These are phyloP conservation scores for Callithrix jacchus DNA, from an alignment of 2,113 vertebrate genomes.

Conservation along the genomic window DNA sequence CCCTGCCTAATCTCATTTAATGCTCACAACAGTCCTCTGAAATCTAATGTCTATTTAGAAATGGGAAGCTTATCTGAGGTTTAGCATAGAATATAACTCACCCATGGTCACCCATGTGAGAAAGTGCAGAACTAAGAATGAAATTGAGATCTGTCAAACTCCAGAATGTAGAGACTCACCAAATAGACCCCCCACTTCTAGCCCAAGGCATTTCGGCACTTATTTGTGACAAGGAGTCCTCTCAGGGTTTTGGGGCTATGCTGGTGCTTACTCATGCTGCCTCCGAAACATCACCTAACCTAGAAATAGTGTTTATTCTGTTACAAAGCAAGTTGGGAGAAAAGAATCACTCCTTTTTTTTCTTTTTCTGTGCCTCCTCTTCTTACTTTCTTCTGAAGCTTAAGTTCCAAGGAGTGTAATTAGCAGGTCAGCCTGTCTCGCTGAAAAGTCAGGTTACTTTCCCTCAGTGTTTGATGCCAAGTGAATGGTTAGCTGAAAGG, in stretches of 20 bases:
- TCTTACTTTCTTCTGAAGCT: constrained; percentile 56
- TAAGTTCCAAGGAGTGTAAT: constrained; percentile 76
- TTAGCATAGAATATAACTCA: not conserved
- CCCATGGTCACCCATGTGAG: not conserved
- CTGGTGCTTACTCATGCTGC: not conserved
- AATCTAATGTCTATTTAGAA: not conserved
- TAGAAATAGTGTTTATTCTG: not conserved
- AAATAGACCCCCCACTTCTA: not conserved
- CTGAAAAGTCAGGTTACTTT: constrained; percentile 50
- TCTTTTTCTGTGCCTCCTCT: constrained; percentile 53
- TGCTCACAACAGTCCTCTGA: not conserved
- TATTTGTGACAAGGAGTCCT: not conserved
- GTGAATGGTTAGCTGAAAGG: constrained; percentile 77
- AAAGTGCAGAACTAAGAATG: not conserved
- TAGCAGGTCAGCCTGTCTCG: constrained; percentile 72
- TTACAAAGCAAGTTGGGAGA: not conserved
- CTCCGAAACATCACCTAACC: not conserved
- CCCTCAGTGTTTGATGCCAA: constrained; percentile 75
- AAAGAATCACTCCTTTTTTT: not conserved
- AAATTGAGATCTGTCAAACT: not conserved
- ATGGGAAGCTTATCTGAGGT: not conserved
- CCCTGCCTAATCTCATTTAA: not conserved
- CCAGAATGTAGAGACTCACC: not conserved
- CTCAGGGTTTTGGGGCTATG: not conserved
- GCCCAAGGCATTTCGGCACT: too few species aligned